Evolutionary conservation across 2,888 invertebrate species (phyloP).

Genomic region (Andrena minutula): DNA sequence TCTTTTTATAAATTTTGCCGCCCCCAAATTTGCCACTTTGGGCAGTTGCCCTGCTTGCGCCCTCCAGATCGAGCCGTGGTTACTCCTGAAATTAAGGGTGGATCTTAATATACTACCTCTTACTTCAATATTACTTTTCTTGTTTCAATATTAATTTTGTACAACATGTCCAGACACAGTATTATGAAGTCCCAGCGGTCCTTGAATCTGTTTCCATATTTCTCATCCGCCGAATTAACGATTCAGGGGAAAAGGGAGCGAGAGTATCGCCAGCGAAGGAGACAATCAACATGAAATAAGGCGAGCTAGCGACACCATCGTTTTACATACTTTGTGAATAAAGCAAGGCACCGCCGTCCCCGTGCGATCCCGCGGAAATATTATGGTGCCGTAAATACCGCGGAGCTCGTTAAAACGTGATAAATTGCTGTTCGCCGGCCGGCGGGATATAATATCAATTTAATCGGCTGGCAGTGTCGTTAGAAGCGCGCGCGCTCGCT

Average conservation of each 20-base stretch:
- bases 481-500: not conserved
- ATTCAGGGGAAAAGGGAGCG: not conserved
- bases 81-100: too few species aligned
- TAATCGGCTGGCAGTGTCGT: conserved; percentile 58
- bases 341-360: conserved; percentile 28
- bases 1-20: too few species aligned
- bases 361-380: conserved; percentile 31
- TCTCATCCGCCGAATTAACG: conserved; percentile 17
- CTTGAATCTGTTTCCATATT: not conserved
- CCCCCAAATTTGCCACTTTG: too few species aligned
- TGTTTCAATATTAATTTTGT: too few species aligned
- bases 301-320: conserved; percentile 4
- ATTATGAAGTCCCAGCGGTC: too few species aligned
- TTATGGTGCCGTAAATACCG: conserved; percentile 52
- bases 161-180: too few species aligned
- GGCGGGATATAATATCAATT: conserved; percentile 57
- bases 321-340: conserved; percentile 45
- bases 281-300: conserved; percentile 45
- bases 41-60: too few species aligned
- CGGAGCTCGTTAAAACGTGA: conserved; percentile 63
- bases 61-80: too few species aligned
- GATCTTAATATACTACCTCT: too few species aligned
- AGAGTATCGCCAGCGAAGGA: not conserved
- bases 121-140: too few species aligned
- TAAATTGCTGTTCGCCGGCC: conserved; percentile 50